Base-by-base conservation (phyloP, 2,797 vertebrate genomes). In the Characodon lateralis region DNA sequence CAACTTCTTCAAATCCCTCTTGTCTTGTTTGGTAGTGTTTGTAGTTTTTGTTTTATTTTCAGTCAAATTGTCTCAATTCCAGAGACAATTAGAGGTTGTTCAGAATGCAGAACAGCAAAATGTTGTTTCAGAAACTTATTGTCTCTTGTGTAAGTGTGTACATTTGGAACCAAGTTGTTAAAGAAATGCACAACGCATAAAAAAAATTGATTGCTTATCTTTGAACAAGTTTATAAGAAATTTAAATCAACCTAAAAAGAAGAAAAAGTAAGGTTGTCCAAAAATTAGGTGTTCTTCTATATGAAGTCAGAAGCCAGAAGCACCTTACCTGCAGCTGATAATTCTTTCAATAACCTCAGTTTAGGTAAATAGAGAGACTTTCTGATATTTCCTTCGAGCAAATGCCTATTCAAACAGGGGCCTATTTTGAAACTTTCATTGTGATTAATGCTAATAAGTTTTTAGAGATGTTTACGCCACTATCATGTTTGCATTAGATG, bases 81-180 rank as follows among this genome's bases (percentile, higher is more conserved):
- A 58, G 1, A 83, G 87, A 93, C 90, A 90, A 92, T 94, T 87
- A 91, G 85, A 90, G 91, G 89, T 89, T 87, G 71, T 91, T 92
- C 89, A 85, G 85, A 91, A 80, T 88, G 81, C 88, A 90, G 77
- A 86, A 89, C 78, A 84, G 85, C 81, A 76, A 22, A 92, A 85
- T 87, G 79, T 85, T 90, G 84, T 90, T 91, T 87, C 87, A 87
- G 86, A 91, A 92, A 92, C 85, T 85, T 87, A 80, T 78, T 50
- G 77, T 86, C 80, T 85, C 87, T 39, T 79, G 82, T 84, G 86
- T 87, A 76, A 84, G 22, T 75, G 81, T 83, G 86, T 59, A 73
- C 71, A 5, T 81, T 80, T 73, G 70, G 65, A 87, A 90, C 79
- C 83, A 35, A 78, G 79, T 71, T 63, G 86, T 76, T 77, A 72